phyloP scores from a whole-genome alignment of 2,888 invertebrate genomes.

The Agrochola litura region DNA sequence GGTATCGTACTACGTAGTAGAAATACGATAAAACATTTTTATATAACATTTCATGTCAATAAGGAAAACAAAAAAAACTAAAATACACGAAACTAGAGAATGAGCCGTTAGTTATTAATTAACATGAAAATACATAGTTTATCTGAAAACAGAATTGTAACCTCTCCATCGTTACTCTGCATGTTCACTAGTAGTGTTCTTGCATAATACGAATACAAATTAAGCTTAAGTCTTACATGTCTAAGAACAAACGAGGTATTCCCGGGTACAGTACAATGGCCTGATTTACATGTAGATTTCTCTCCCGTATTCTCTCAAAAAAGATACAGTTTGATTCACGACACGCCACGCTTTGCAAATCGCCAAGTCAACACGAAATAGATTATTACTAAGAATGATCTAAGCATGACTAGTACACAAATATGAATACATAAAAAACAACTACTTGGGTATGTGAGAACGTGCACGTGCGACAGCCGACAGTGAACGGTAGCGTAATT shows the following conservation, averaged over 20 bases:
- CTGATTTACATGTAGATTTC: slow-evolving; percentile 47
- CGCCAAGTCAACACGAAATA: slow-evolving; percentile 20
- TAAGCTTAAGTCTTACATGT: slow-evolving; percentile 16
- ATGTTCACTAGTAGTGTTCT: slow-evolving; percentile 27
- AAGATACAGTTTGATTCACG: slow-evolving; percentile 21
- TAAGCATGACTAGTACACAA: slow-evolving; percentile 2
- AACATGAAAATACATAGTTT: not conserved
- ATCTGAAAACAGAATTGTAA: slow-evolving; percentile 2
- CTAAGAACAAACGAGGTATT: slow-evolving; percentile 22
- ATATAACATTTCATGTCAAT: slow-evolving; percentile 11
- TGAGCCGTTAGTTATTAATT: slow-evolving; percentile 6
- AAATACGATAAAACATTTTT: slow-evolving; percentile 8
- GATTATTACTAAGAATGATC: not conserved
- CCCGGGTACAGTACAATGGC: slow-evolving; percentile 22
- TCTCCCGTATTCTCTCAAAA: slow-evolving; percentile 31
- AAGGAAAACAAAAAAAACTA: slow-evolving; percentile 32
- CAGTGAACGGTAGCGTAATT: slow-evolving; percentile 17
- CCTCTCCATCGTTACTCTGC: slow-evolving; percentile 11
- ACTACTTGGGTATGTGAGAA: slow-evolving; percentile 37
- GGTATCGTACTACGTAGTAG: not conserved
- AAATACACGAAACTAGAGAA: slow-evolving; percentile 11
- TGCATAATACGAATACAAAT: slow-evolving; percentile 11
- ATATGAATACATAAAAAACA: slow-evolving; percentile 2
- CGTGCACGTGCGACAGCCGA: slow-evolving; percentile 34
- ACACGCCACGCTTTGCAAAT: slow-evolving; percentile 14